Percentiles rank a stretch among this genome's conserved stretches.
Evolutionary conservation across 1,140 invertebrate genomes (phyloP).

Genomic region (Monochamus saltuarius): DNA sequence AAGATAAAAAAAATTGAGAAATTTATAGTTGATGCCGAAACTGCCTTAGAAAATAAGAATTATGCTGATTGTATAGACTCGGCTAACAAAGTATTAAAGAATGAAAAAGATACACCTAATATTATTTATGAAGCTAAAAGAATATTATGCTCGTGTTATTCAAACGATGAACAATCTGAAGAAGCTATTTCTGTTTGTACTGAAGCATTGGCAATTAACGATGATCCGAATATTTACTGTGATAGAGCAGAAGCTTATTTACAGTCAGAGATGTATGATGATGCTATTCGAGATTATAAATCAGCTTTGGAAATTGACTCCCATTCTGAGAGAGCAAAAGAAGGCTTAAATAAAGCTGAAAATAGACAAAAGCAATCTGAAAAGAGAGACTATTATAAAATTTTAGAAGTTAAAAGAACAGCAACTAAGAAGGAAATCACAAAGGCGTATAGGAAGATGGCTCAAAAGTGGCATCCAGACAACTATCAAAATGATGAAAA

Average conservation of each 20-base stretch:
- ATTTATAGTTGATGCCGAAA: conserved; percentile 73
- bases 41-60: conserved; percentile 66
- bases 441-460: conserved; percentile 96
- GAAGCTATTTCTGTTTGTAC: conserved; percentile 76
- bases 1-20: conserved; percentile 96
- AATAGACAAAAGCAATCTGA: conserved; percentile 93
- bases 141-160: conserved; percentile 73
- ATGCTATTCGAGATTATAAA: conserved; percentile 82
- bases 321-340: conserved; percentile 78
- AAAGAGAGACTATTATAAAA: conserved; percentile 98
- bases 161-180: conserved; percentile 66
- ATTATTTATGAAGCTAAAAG: conserved; percentile 75
- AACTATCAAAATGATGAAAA: conserved; percentile 87
- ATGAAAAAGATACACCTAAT: conserved; percentile 69
- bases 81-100: conserved; percentile 60
- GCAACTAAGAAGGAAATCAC: conserved; percentile 91
- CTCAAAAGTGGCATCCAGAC: conserved; percentile 99
- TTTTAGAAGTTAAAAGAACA: conserved; percentile 77
- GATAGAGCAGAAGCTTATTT: conserved; percentile 93
- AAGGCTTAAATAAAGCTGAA: conserved; percentile 86
- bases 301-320: conserved; percentile 84
- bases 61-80: conserved; percentile 75
- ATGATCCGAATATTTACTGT: conserved; percentile 79
- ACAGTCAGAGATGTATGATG: conserved; percentile 86
- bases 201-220: conserved; percentile 74